Base-by-base conservation (phyloP, 2,888 invertebrate species). In the Limnephilus lunatus region DNA sequence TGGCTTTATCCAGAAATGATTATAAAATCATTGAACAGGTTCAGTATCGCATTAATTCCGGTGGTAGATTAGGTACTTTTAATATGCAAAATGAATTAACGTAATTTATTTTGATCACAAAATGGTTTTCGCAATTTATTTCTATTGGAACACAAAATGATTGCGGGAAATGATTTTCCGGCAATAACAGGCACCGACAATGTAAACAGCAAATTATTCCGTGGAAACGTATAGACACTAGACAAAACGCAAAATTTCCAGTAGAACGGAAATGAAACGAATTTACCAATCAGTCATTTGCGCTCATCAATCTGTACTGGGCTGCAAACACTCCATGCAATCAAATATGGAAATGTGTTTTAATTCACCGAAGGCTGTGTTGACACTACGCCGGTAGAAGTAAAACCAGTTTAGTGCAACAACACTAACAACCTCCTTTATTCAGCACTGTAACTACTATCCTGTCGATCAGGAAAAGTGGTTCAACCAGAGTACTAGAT, bases 271-370 rank as follows among this genome's bases (percentile, higher is more conserved):
- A 89, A 48, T 82, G 83, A 87, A 92, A 92, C 86, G 82, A 87
- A 92, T 92, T 92, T 82, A 30, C 85, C 92, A 92, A 92, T 92
- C 92, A 92, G 92, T 91, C 85, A 89, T 53, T 82, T 39, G 86
- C 81, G 53, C 48, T 86, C 87, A 92, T 92, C 89, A 90, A 92
- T 83, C 53, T 92, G 82, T 11, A 86, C 90, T 85, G 86, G 80
- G 81, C 53, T 87, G 90, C 92, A 90, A 81, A 85, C 82, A 87
- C n/a, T 68, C 35, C 19, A 11, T 48, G 81, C 92, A 92, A 92
- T 92, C 92, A 92, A 92, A 92, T 90, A 92, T 92, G 92, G 90
- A 91, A 91, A 92, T 92, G 48, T 89, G 86, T 89, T 92, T 53
- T 92, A 86, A 80, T 68, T 68, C 68, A 25, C 25, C 25, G 68